Base-by-base conservation (phyloP, 1,140 invertebrate genomes). In the Papilio helenus region DNA sequence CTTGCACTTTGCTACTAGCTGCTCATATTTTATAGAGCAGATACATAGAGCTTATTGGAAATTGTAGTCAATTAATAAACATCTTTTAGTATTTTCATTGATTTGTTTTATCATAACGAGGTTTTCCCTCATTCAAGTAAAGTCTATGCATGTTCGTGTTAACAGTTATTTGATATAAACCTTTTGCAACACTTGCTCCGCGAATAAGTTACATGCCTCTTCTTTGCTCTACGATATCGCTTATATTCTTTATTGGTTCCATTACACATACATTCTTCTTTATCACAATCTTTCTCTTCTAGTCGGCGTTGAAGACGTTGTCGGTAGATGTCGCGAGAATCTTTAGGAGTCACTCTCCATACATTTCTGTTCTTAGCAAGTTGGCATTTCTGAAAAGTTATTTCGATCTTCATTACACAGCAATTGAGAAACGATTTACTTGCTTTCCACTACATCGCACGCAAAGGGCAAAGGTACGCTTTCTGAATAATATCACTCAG, bases 241-340 rank as follows among this genome's bases (percentile, higher is more conserved):
- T 72, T 72, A 72, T 44, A 44, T 44, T 72, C 39, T 20, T 42
- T 55, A 20, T 76, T 79, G 61, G 26, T 10, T 73, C 68, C 44
- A 61, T 65, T 34, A 72, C 61, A 68, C 4, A 68, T 29, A 34
- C 61, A 61, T 18, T 79, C 55, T 12, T 83, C 76, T 68, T 80
- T 76, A 12, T 83, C 3, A 29, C 18, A 39, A 71, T 79, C 80
- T 10, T 44, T 77, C 8, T 61, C 71, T 71, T 85, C 72, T 14
- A 20, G 55, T 58, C 82, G 51, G 3, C 87, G 82, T 46, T 82
- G 85, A 12, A 79, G 82, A 20, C 86, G 79, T n/a, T 87, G 78
- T 79, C 84, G 90, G 16, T 91, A 89, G 16, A 92, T 79, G 76
- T 91, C 89, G 44, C 85, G 85, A 0, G 90, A 92, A 80, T 92